Percentiles rank a stretch among this genome's conserved stretches.
phyloP scores from a whole-genome alignment of 2,113 vertebrate genomes.

The Jacana jacana region DNA sequence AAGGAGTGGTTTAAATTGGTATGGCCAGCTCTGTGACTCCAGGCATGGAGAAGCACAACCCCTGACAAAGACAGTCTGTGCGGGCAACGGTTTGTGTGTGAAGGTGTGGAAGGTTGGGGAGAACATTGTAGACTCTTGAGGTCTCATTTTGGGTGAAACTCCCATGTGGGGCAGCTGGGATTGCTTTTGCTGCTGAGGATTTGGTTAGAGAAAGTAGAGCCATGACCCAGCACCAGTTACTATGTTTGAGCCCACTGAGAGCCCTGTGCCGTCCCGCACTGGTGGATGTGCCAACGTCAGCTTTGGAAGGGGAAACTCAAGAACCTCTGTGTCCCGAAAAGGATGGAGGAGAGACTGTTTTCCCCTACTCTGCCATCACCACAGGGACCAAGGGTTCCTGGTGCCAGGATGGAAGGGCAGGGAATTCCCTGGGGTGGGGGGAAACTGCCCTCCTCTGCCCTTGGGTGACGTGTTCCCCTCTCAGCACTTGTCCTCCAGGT shows the following conservation, averaged over 20 bases:
- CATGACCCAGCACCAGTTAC: neutral
- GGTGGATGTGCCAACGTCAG: neutral
- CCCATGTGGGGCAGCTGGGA: neutral
- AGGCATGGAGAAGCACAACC: neutral
- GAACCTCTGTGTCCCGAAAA: neutral
- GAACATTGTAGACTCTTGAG: fast-evolving
- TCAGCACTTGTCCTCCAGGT: neutral
- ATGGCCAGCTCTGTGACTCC: neutral
- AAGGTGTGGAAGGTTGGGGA: neutral
- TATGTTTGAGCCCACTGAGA: fast-evolving
- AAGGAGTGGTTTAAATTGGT: neutral
- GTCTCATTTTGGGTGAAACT: neutral
- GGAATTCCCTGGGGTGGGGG: fast-evolving
- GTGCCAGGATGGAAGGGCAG: neutral
- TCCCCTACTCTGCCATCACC: neutral
- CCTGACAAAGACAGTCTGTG: neutral
- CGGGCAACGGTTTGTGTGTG: neutral
- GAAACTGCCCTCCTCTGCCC: neutral
- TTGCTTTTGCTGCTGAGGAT: neutral
- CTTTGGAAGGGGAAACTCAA: neutral
- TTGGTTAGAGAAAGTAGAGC: neutral
- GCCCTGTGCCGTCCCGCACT: neutral
- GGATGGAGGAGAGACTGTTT: neutral
- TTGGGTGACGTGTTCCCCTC: neutral
- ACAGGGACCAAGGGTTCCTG: neutral